phyloP scores from a whole-genome alignment of 2,113 vertebrate species.

The Caloenas nicobarica region DNA sequence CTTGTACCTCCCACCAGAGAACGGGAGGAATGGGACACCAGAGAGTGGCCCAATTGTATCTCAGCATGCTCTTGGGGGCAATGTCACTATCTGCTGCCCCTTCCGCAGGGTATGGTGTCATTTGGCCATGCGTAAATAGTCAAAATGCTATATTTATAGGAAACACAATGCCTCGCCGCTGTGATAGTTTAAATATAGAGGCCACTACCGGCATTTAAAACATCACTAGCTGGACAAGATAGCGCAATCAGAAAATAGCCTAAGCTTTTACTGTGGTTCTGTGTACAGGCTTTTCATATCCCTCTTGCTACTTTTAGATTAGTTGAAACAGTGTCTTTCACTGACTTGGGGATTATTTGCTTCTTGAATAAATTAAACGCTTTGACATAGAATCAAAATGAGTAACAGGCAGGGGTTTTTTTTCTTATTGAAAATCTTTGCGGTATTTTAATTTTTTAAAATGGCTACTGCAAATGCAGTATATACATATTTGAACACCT shows the following conservation, averaged over 20 bases:
- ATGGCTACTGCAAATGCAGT: not conserved
- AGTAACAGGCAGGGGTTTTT: not conserved
- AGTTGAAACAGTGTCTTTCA: not conserved
- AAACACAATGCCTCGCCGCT: conserved; percentile 47
- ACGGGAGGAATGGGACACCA: accelerated
- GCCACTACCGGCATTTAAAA: conserved; percentile 43
- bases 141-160: conserved; percentile 49
- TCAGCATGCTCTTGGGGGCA: not conserved
- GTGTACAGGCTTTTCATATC: not conserved
- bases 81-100: not conserved
- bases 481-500: not conserved
- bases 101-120: not conserved
- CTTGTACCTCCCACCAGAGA: not conserved
- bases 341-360: not conserved
- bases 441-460: not conserved
- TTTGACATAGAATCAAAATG: not conserved
- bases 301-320: not conserved
- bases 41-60: not conserved
- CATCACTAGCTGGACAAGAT: conserved; percentile 42
- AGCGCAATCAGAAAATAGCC: conserved; percentile 43
- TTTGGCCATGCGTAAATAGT: not conserved
- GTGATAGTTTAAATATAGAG: conserved; percentile 51
- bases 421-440: not conserved
- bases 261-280: not conserved
- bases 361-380: not conserved